Evolutionary conservation across 2,888 invertebrate species (phyloP).

Genomic region (Agrotis ipsilon): DNA sequence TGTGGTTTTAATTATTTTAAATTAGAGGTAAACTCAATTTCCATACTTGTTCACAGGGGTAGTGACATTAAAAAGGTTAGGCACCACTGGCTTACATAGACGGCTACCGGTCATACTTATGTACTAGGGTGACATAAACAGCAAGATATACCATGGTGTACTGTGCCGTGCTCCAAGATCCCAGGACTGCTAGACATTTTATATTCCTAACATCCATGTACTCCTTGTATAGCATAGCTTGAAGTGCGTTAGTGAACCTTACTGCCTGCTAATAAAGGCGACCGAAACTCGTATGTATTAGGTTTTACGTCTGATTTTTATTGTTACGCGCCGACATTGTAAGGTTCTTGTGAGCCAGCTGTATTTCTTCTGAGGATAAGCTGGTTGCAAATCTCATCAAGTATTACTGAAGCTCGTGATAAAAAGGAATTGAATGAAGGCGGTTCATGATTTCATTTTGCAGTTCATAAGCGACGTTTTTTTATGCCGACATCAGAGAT

Average conservation of each 20-base stretch:
- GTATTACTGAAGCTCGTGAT: background rate
- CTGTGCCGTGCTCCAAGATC: too few species aligned
- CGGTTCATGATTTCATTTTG: background rate
- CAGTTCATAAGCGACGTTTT: too few species aligned
- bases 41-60: too few species aligned
- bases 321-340: slow-evolving; percentile 5
- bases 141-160: background rate
- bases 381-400: background rate
- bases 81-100: too few species aligned
- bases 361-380: slow-evolving; percentile 19
- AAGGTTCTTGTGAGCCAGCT: slow-evolving; percentile 11
- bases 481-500: too few species aligned
- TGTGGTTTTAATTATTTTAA: too few species aligned
- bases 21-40: too few species aligned
- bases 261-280: slow-evolving; percentile 9
- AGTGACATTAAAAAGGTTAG: too few species aligned
- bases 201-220: too few species aligned
- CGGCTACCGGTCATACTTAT: background rate
- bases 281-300: slow-evolving; percentile 6
- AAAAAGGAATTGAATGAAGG: background rate
- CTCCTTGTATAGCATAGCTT: background rate
- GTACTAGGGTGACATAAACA: background rate
- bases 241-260: background rate
- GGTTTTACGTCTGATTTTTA: slow-evolving; percentile 36
- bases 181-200: too few species aligned